phyloP scores from a whole-genome alignment of 2,113 vertebrate genomes.

The Aptenodytes forsteri region DNA sequence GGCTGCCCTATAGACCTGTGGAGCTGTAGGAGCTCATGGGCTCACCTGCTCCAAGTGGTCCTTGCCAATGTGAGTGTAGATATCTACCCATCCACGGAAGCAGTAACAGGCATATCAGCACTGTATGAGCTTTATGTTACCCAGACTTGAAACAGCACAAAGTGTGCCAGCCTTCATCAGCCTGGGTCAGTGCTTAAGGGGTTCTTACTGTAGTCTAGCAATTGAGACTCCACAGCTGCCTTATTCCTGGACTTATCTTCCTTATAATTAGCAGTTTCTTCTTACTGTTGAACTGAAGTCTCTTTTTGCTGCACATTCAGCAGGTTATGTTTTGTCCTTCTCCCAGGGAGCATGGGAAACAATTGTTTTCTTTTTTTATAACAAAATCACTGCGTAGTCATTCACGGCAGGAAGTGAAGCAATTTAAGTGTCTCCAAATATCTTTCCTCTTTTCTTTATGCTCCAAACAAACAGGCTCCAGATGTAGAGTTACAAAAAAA shows the following conservation, averaged over 20 bases:
- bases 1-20: background rate
- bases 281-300: background rate
- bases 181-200: background rate
- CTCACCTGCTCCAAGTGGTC: background rate
- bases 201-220: background rate
- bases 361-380: conserved; percentile 39
- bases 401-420: conserved; percentile 56
- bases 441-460: conserved; percentile 43
- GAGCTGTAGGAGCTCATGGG: background rate
- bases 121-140: background rate
- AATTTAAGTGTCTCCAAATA: conserved; percentile 57
- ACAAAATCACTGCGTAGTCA: conserved; percentile 21
- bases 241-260: background rate
- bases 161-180: background rate
- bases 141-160: background rate
- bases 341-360: conserved; percentile 33
- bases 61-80: background rate
- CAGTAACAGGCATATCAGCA: background rate
- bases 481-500: conserved; percentile 42
- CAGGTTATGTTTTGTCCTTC: conserved; percentile 34
- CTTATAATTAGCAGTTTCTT: background rate
- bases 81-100: background rate
- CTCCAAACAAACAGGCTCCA: conserved; percentile 56
- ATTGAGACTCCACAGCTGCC: background rate
- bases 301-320: conserved; percentile 5